These are phyloP conservation scores for Premnoplex brunnescens DNA, from an alignment of 2,797 vertebrate species.

Conservation along the genomic window DNA sequence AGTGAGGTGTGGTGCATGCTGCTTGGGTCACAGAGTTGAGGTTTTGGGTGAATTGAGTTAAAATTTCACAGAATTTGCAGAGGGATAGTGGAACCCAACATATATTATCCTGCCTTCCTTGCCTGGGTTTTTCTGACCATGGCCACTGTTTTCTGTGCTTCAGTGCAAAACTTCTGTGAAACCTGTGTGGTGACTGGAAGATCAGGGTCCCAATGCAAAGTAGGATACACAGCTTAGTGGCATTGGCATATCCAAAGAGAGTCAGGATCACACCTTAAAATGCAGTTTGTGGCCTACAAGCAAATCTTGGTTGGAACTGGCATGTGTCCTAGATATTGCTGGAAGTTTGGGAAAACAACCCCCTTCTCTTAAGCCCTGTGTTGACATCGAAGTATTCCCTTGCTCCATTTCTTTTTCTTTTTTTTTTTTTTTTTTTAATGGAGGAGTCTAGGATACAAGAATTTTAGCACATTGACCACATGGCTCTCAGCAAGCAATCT, in stretches of 20 bases:
- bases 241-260: not conserved
- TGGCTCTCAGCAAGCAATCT: not conserved
- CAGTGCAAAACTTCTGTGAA: not conserved
- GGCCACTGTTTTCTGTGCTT: not conserved
- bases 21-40: not conserved
- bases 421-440: not conserved
- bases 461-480: fast-evolving
- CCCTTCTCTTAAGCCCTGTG: not conserved
- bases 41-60: not conserved
- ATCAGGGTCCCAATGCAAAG: not conserved
- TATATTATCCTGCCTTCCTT: not conserved
- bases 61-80: not conserved
- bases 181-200: not conserved
- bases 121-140: not conserved
- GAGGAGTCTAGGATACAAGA: too few species aligned
- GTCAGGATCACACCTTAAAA: not conserved
- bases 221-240: not conserved
- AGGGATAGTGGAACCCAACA: not conserved
- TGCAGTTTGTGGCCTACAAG: not conserved
- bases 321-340: not conserved
- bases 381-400: not conserved
- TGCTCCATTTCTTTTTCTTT: not conserved
- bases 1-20: fast-evolving
- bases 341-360: not conserved
- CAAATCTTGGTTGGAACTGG: not conserved